Conservation (phyloP, 1,140 invertebrate species). For the Caenorhabditis brenneri region DNA sequence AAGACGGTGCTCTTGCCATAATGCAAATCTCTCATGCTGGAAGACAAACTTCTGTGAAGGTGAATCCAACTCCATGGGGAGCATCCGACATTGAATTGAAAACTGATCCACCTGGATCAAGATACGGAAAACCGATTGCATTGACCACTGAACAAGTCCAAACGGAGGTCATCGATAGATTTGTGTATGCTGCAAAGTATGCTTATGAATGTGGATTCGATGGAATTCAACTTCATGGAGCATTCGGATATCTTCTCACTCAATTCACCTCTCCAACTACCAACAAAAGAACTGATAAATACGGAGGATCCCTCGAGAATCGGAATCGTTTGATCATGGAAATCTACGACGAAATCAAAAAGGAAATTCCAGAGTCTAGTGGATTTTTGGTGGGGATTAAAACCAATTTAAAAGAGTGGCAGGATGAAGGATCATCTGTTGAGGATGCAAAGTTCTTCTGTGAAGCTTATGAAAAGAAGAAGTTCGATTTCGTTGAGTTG, state of each 20-base stretch:
- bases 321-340: constrained; percentile 58
- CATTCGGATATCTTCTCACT: constrained; percentile 63
- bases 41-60: constrained; percentile 51
- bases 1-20: constrained; percentile 51
- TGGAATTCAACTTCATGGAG: constrained; percentile 61
- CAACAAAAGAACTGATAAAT: constrained; percentile 61
- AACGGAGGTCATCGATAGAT: constrained; percentile 58
- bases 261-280: constrained; percentile 59
- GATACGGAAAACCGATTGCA: not conserved
- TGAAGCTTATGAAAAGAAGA: constrained; percentile 46
- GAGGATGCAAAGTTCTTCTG: constrained; percentile 26
- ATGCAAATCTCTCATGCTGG: constrained; percentile 57
- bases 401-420: constrained; percentile 58
- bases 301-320: constrained; percentile 60
- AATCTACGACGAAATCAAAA: constrained; percentile 57
- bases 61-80: constrained; percentile 56
- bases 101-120: not conserved
- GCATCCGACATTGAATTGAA: constrained; percentile 53
- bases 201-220: constrained; percentile 59
- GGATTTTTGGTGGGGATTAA: constrained; percentile 60
- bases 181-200: constrained; percentile 58
- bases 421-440: constrained; percentile 12
- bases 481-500: constrained; percentile 63
- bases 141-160: not conserved
- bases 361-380: constrained; percentile 27